Base-by-base conservation (phyloP, 2,113 vertebrate genomes). In the Lonchura striata region DNA sequence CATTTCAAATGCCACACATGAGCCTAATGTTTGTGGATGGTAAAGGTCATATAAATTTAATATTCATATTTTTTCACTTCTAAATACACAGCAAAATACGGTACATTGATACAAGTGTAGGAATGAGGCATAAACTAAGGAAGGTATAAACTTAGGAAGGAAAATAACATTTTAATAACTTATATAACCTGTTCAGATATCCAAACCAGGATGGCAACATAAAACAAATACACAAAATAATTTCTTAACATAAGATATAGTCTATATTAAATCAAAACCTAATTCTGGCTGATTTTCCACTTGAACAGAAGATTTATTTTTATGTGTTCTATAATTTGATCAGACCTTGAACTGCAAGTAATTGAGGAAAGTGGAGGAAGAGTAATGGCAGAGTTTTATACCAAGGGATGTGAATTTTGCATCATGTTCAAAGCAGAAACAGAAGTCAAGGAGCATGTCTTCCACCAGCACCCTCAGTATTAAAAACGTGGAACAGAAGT, bases 71-170 rank as follows among this genome's bases (percentile, higher is more conserved):
- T 35, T 78, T 54, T 60, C 44, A 47, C 15, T 85, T 89, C 37
- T 12, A 57, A 87, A 82, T 64, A 79, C 27, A 93, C 69, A 87
- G 53, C 57, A 79, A 95, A 95, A 91, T 30, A 61, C 63, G 92
- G 31, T n/a, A 30, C 20, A 27, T 68, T 11, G 18, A 50, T 63
- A 76, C 6, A 22, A 88, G 16, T 50, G 27, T 35, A 61, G 35
- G 56, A 56, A 60, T 16, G 13, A 86, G 37, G 19, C 52, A 94
- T 57, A 49, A 75, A 72, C 5, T 60, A 53, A 71, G 82, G 30
- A 75, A 96, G 56, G 57, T 82, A 94, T 57, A 49, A 75, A 72
- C 5, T 60, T 56, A 71, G 82, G 30, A 75, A 96, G 56, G 57
- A 84, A 94, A 94, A 35, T 63, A 90, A 69, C 33, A 53, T 47